phyloP scores from a whole-genome alignment of 64 coral and sea anemone species.

The Trachythela sp. region DNA sequence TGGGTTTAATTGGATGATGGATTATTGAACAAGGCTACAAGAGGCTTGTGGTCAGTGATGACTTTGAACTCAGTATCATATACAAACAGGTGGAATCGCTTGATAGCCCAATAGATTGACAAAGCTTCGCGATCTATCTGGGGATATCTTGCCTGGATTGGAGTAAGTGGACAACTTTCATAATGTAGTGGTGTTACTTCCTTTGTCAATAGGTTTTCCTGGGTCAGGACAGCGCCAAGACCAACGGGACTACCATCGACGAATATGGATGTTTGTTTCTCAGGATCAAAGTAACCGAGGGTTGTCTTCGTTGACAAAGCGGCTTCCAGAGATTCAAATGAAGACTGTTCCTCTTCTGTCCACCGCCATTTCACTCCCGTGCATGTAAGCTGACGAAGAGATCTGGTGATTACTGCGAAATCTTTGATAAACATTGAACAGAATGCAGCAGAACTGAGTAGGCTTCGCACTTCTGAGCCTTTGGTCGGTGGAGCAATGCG shows the following conservation, averaged over 20 bases:
- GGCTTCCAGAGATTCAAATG: no score
- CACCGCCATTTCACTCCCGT: no score
- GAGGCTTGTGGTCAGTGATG: constrained; percentile 61
- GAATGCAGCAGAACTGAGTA: no score
- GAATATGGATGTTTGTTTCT: constrained; percentile 34
- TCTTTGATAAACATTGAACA: no score
- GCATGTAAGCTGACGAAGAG: no score
- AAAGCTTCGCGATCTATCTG: constrained; percentile 60
- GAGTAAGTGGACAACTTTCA: constrained; percentile 40
- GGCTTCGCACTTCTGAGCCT: constrained; percentile 43
- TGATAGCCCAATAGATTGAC: constrained; percentile 58
- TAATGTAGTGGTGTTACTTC: constrained; percentile 53
- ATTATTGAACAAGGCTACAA: constrained; percentile 47
- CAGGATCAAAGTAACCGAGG: constrained; percentile 36
- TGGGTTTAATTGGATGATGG: constrained; percentile 43
- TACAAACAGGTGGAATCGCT: constrained; percentile 50
- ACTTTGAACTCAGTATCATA: no score
- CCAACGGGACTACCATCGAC: constrained; percentile 37
- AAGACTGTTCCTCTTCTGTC: no score
- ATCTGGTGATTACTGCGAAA: no score
- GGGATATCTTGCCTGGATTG: no score
- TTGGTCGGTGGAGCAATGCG: constrained; percentile 25
- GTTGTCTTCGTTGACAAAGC: constrained; percentile 51
- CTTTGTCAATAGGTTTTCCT: constrained; percentile 18
- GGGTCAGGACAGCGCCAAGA: constrained; percentile 30